These are phyloP conservation scores for Bugula neritina DNA, from an alignment of 2,888 invertebrate species.

Conservation along the genomic window DNA sequence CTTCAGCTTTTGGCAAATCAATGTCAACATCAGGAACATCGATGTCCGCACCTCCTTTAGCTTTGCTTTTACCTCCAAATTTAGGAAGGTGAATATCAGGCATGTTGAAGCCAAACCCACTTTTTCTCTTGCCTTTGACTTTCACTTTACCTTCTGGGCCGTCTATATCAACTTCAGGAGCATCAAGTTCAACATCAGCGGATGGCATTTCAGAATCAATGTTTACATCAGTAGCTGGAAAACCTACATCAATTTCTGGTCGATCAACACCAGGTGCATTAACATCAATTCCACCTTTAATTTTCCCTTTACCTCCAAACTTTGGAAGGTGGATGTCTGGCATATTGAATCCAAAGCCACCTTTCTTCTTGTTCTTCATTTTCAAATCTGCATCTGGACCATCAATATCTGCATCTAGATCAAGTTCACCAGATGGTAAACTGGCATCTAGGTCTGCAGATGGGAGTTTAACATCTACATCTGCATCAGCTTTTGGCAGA, in stretches of 20 bases:
- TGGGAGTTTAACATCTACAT: slow-evolving; percentile 9
- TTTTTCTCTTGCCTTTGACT: slow-evolving; percentile 4
- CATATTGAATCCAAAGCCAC: slow-evolving; percentile 25
- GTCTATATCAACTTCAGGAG: slow-evolving; percentile 14
- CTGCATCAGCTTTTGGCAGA: not conserved
- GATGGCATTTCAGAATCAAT: not conserved
- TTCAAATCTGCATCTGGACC: no score
- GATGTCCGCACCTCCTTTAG: slow-evolving; percentile 3
- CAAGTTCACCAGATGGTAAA: not conserved
- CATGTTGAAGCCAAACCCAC: slow-evolving; percentile 26
- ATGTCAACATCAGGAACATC: slow-evolving; percentile 24
- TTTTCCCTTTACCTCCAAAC: slow-evolving; percentile 20
- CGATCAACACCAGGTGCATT: slow-evolving; percentile 16
- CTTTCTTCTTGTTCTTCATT: not conserved
- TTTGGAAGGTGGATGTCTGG: slow-evolving; percentile 21
- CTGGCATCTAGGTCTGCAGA: not conserved
- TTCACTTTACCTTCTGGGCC: not conserved
- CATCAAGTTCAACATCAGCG: slow-evolving; percentile 10
- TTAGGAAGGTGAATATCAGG: slow-evolving; percentile 20
- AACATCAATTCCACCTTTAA: not conserved
- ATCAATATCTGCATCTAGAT: not conserved
- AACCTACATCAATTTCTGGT: not conserved
- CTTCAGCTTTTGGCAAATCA: slow-evolving; percentile 15
- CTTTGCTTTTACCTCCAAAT: slow-evolving; percentile 16
- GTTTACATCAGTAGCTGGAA: not conserved